Base-by-base conservation (phyloP, 2,888 invertebrate genomes). In the Rhagophthalmus giganteus region DNA sequence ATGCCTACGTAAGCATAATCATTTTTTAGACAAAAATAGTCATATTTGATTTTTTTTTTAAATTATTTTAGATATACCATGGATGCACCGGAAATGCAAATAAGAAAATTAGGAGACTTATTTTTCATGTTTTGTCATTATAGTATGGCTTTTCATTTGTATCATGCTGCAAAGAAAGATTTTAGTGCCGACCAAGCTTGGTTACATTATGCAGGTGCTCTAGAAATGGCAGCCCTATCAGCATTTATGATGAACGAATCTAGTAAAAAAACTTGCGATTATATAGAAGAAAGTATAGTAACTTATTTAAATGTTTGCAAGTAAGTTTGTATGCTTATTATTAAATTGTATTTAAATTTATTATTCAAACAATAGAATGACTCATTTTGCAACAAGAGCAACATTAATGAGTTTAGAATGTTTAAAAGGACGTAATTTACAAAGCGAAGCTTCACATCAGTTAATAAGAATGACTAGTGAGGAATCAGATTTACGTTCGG, bases 101-200 rank as follows among this genome's bases (percentile, higher is more conserved):
- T 94, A 35, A 82, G 99, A 51, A 87, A 95, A 48, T 76, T 98
- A 28, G 98, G 93, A 0, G 99, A 99, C 76, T 78, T 99, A 4
- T 94, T 94, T 76, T 97, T 99, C 74, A 86, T 98, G 83, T 94
- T 97, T 74, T 92, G 94, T 2, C 88, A 94, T 69, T 96, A 96
- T 77, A 86, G 87, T 58, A 81, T 91, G 59, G 94, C 97, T 4
- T 96, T 92, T 75, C 90, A 93, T 72, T 85, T 91, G 0, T 99
- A 97, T 76, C 95, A 98, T 75, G 86, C 90, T 28, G 93, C 95
- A n/a, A 98, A 98, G 76, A 84, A 95, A 40, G 99, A 99, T 73
- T 98, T 98, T 73, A 91, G 90, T 69, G 90, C 90, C 1, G 98
- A 99, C 72, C 92, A 94, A 60, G 98, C 98, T 0, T 97, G 96